Evolutionary conservation across 2,797 vertebrate species (phyloP).

Genomic region (Hippopotamyrus pictus): DNA sequence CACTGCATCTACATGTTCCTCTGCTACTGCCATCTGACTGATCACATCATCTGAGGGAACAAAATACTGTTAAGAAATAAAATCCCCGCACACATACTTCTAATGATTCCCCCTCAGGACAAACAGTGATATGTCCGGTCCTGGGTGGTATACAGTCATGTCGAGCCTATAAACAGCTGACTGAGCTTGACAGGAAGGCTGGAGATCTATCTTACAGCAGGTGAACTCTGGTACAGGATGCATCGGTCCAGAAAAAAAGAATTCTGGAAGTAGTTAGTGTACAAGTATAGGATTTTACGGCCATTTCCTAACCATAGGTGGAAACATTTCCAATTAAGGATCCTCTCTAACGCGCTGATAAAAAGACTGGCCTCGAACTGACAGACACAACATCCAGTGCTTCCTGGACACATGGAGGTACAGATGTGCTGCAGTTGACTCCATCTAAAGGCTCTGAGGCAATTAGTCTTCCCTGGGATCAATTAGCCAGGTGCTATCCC

Average conservation of each 20-base stretch:
- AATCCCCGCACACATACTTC: background rate
- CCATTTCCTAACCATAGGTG: background rate
- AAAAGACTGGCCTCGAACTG: background rate
- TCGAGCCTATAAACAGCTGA: background rate
- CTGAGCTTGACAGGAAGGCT: background rate
- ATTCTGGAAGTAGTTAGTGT: too few species aligned
- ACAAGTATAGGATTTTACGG: background rate
- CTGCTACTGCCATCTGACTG: background rate
- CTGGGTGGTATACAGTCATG: background rate
- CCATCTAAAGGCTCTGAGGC: background rate
- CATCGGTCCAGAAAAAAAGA: background rate
- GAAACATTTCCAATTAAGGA: background rate
- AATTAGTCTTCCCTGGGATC: background rate
- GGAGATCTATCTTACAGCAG: background rate
- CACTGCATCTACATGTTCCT: background rate
- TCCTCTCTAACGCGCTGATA: background rate
- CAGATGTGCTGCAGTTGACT: background rate
- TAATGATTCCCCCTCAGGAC: background rate
- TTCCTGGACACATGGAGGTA: background rate
- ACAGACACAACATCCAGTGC: background rate
- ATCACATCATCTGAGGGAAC: background rate
- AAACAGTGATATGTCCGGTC: background rate
- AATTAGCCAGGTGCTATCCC: slow-evolving; percentile 8
- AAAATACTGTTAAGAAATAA: background rate
- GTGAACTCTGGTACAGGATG: background rate